phyloP scores from a whole-genome alignment of 2,113 vertebrate species.

The Vulpes vulpes region DNA sequence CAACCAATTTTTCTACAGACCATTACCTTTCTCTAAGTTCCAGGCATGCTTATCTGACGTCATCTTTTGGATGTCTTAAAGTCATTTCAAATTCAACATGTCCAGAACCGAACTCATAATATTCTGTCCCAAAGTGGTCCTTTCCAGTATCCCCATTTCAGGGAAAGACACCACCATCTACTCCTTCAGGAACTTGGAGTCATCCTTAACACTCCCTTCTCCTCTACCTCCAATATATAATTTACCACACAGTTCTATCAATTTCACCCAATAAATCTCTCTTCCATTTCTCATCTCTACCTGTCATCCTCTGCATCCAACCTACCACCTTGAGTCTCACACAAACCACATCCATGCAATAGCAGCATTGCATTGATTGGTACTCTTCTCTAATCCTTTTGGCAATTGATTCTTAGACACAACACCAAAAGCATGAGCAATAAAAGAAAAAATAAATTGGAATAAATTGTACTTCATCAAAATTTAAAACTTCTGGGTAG shows the following conservation, averaged over 20 bases:
- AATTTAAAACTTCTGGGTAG: background rate
- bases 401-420: background rate
- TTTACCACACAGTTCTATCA: background rate
- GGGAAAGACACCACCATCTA: background rate
- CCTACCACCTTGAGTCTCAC: background rate
- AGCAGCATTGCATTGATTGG: background rate
- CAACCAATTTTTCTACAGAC: background rate
- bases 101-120: background rate
- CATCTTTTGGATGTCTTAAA: background rate
- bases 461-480: background rate
- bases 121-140: background rate
- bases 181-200: background rate
- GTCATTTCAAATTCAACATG: background rate
- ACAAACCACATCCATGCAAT: background rate
- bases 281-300: background rate
- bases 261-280: background rate
- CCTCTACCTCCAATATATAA: background rate
- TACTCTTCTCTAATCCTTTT: background rate
- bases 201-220: background rate
- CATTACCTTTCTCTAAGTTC: slow-evolving; percentile 5
- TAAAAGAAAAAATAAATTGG: background rate
- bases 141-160: background rate
- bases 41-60: background rate
- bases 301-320: background rate
- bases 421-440: background rate